Evolutionary conservation across 2,113 vertebrate species (phyloP), one percentile per base, ranked within the genome.

Genomic region (Pagrus major): DNA sequence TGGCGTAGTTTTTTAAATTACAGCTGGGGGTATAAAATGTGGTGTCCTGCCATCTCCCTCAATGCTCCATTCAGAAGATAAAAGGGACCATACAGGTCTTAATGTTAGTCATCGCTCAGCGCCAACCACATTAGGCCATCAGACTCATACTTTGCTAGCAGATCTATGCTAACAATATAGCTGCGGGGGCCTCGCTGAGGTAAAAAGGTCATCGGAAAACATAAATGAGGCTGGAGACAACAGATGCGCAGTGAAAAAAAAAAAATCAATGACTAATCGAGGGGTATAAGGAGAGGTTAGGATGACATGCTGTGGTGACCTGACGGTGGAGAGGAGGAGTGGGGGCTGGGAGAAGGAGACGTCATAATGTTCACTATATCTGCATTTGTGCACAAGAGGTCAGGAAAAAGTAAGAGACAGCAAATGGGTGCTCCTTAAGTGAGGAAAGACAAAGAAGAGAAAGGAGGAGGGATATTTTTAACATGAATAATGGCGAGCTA

Each of bases 121-220:
- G 3, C 52, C 5, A 5, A 83, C 56, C 68, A 68, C 80, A 79
- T 63, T 78, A 80, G 27, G 20, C 66, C 49, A 52, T 60, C 64
- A 73, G 67, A 69, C 29, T 76, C 47, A 80, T 80, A 59, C 80
- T 82, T 73, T 74, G 44, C 71, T 71, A 25, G 58, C 63, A 71
- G 77, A 91, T 87, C 81, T 70, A 89, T 86, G 85, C 81, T 83
- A 87, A 89, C 75, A 71, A 89, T 80, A 64, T 84, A 71, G 76
- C 77, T 51, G 73, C 12, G 7, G 79, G 80, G 83, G 65, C 59
- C n/a, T 76, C 1, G 5, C 49, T 35, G 69, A 84, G 88, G 81
- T 85, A 79, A 84, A 90, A 84, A 80, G 71, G 75, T 83, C 69
- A 88, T 33, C 49, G 55, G 68, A 79, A 86, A 84, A 61, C 44